These are phyloP conservation scores for Erannis defoliaria DNA, from an alignment of 2,888 invertebrate genomes.

Conservation along the genomic window DNA sequence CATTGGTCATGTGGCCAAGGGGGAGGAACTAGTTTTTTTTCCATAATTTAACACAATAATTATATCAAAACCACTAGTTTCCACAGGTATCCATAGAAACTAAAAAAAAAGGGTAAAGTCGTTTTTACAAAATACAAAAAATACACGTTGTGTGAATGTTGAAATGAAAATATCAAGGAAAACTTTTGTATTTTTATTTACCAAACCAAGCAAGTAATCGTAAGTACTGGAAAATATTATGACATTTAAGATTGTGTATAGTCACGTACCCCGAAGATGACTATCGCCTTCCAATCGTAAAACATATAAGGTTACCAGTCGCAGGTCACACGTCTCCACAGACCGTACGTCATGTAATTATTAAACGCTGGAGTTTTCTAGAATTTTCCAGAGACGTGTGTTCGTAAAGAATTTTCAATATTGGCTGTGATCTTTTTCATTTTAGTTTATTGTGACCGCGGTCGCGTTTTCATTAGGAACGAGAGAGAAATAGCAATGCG, in stretches of 20 bases:
- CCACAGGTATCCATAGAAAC: too few relatives aligned
- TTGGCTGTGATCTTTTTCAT: constrained; percentile 26
- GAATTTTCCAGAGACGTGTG: constrained; percentile 19
- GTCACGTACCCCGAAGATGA: constrained; percentile 11
- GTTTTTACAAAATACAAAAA: too few relatives aligned
- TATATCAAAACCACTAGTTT: too few relatives aligned
- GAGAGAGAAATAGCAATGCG: constrained; percentile 23
- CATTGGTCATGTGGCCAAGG: too few relatives aligned
- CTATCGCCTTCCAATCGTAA: constrained; percentile 8
- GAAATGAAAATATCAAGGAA: too few relatives aligned
- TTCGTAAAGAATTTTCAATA: constrained; percentile 29
- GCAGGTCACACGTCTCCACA: constrained; percentile 12
- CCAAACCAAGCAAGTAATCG: too few relatives aligned
- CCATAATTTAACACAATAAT: too few relatives aligned
- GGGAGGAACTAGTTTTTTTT: too few relatives aligned
- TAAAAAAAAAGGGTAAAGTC: too few relatives aligned
- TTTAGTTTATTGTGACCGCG: constrained; percentile 29
- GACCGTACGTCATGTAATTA: constrained; percentile 28
- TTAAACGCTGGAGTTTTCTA: constrained; percentile 16
- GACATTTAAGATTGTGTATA: constrained; percentile 7
- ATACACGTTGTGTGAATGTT: too few relatives aligned
- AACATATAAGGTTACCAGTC: constrained; percentile 4
- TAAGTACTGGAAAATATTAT: not conserved
- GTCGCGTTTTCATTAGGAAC: constrained; percentile 30
- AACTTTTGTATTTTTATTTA: too few relatives aligned